Evolutionary conservation across 2,888 invertebrate genomes (phyloP), one percentile per base, ranked within the genome.

Genomic region (Drosophila infuscata): DNA sequence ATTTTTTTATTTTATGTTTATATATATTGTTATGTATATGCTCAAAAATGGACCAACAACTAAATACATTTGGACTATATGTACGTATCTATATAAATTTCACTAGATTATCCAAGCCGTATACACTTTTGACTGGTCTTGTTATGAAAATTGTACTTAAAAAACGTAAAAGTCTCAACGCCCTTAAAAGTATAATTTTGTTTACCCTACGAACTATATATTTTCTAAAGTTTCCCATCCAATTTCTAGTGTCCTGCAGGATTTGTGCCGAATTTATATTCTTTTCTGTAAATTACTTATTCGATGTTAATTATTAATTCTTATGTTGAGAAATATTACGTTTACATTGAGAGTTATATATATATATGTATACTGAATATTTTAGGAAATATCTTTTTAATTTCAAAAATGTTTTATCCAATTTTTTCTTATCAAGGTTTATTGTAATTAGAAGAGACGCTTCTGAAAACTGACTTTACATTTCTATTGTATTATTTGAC

Each of bases 31-130:
- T 41, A n/a, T 38, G n/a, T 70, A 72, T 89, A 70, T 81, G 82
- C 64, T 88, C 57, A 72, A 76, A 81, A 88, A 85, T 85, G 90
- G 90, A 88, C 90, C 91, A 89, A 89, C 91, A 87, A 83, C 89
- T 83, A 90, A 89, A 86, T 90, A 86, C 88, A 90, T 82, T 89
- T 84, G 76, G 67, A 83, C 88, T 83, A 70, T 58, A 62, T 67
- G 49, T 74, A 64, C 61, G 38, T 69, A 70, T 81, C 51, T 64
- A 66, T 81, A 69, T 73, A 83, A 78, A 78, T 72, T 73, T 74
- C 66, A 74, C 79, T 79, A 79, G 60, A 61, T 61, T 51, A 58
- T 57, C 59, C 51, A 62, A 69, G 69, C 51, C 64, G 36, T 29
- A 52, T 43, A 43, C 61, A 67, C 61, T 58, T 74, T 74, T 32